Evolutionary conservation across 2,888 invertebrate genomes (phyloP).

Genomic region (Priocnemis perturbator): DNA sequence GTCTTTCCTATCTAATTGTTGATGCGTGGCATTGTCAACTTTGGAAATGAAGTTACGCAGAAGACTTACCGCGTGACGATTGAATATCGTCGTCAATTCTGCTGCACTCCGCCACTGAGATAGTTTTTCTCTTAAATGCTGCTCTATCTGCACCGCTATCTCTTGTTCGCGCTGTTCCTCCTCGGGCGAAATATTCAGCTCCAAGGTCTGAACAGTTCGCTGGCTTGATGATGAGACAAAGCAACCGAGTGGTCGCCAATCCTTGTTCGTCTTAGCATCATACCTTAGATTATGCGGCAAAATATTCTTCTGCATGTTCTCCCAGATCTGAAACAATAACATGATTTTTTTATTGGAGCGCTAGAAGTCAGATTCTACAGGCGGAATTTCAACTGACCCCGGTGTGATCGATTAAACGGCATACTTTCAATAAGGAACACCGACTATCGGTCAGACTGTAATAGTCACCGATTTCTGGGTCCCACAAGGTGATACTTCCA

Average conservation of each 20-base stretch:
- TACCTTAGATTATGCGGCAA: constrained; percentile 65
- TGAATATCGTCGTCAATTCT: constrained; percentile 67
- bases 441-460: constrained; percentile 66
- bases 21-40: constrained; percentile 47
- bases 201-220: constrained; percentile 61
- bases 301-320: constrained; percentile 66
- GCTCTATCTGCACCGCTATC: constrained; percentile 58
- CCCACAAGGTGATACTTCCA: constrained; percentile 63
- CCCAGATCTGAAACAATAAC: constrained; percentile 67
- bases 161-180: constrained; percentile 52
- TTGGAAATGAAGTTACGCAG: constrained; percentile 61
- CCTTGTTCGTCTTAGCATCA: constrained; percentile 63
- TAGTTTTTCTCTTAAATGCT: constrained; percentile 63
- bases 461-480: constrained; percentile 69
- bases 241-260: constrained; percentile 65
- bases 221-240: constrained; percentile 37
- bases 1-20: constrained; percentile 64
- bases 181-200: constrained; percentile 50
- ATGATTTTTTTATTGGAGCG: too few species aligned
- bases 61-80: constrained; percentile 67
- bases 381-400: constrained; percentile 56
- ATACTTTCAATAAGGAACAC: constrained; percentile 66
- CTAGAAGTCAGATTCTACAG: too few species aligned
- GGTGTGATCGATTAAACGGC: constrained; percentile 67
- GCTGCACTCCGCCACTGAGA: constrained; percentile 63